Percentiles rank a stretch among this genome's conserved stretches.
Evolutionary conservation across 2,113 vertebrate genomes (phyloP).

Genomic region (Oncorhynchus clarkii): DNA sequence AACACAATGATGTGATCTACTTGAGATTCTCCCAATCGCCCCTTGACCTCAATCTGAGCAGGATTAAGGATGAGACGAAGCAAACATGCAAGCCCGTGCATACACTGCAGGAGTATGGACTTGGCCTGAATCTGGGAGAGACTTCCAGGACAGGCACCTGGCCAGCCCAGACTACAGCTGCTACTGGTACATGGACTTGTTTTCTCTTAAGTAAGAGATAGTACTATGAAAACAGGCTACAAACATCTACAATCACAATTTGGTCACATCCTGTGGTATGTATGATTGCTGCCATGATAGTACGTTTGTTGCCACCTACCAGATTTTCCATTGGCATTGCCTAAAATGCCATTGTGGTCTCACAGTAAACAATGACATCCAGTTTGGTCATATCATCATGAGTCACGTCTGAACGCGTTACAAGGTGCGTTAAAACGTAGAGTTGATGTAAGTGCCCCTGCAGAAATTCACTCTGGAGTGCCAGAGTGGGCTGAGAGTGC

Average conservation of each 20-base stretch:
- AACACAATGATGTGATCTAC: slow-evolving; percentile 34
- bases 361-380: background rate
- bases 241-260: background rate
- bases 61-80: slow-evolving; percentile 50
- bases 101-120: slow-evolving; percentile 26
- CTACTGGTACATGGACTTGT: too few species aligned
- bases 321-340: background rate
- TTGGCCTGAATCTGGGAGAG: background rate
- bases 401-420: background rate
- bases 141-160: background rate
- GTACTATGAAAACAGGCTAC: background rate
- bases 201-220: too few species aligned
- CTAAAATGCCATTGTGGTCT: background rate
- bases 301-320: background rate
- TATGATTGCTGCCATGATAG: background rate
- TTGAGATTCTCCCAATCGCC: slow-evolving; percentile 37
- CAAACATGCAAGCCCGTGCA: slow-evolving; percentile 11
- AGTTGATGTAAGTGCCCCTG: too few species aligned
- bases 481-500: too few species aligned
- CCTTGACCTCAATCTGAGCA: slow-evolving; percentile 63
- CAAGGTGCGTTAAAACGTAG: too few species aligned
- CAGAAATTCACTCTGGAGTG: too few species aligned
- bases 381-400: background rate
- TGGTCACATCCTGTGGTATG: background rate
- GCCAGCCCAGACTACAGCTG: background rate